These are phyloP conservation scores for Dynastes hyllus DNA, from an alignment of 2,888 invertebrate species.

Conservation along the genomic window DNA sequence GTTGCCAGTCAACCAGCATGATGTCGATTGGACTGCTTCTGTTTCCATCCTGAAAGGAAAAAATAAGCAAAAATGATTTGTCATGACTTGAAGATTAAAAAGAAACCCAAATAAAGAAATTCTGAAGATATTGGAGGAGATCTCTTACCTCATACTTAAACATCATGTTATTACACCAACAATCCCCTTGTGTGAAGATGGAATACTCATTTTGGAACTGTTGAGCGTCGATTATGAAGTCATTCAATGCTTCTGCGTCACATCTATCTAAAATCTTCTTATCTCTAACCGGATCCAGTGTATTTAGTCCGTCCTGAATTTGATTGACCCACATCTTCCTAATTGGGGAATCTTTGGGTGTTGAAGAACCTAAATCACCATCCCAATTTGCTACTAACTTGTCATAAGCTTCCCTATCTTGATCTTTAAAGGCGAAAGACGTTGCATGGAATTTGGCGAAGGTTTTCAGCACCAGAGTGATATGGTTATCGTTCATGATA, in stretches of 20 bases:
- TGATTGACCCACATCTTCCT: not conserved
- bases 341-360: not conserved
- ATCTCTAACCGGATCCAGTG: conserved; percentile 5
- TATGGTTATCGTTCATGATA: conserved; percentile 68
- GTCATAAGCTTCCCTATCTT: conserved; percentile 72
- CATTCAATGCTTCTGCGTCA: not conserved
- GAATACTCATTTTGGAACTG: conserved; percentile 32
- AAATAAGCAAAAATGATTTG: not conserved
- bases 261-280: not conserved
- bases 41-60: conserved; percentile 44
- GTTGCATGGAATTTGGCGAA: conserved; percentile 75
- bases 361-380: not conserved
- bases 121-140: no score
- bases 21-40: conserved; percentile 24
- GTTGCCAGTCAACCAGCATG: conserved; percentile 30
- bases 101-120: no score
- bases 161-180: conserved; percentile 57
- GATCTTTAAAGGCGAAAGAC: conserved; percentile 76
- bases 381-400: conserved; percentile 50
- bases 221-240: not conserved
- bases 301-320: not conserved
- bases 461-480: conserved; percentile 62
- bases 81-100: no score
- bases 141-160: conserved; percentile 52
- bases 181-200: conserved; percentile 54